Base-by-base conservation (phyloP, 2,888 invertebrate genomes). In the Argyra leucocephala region DNA sequence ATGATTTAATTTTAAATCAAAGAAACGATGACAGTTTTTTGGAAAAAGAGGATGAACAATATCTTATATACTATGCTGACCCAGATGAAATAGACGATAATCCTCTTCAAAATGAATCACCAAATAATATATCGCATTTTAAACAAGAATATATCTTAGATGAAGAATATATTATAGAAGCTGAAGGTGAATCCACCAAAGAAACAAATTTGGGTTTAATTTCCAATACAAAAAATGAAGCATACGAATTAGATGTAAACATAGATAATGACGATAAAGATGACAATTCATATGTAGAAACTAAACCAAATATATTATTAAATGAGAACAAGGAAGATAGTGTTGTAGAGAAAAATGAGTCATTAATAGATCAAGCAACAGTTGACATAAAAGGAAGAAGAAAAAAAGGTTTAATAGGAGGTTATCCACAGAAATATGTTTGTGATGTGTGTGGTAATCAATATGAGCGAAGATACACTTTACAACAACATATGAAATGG, bases 361-460 rank as follows among this genome's bases (percentile, higher is more conserved):
- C 37, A 3, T 66, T 66, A 15, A 65, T 60, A 9, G 62, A 63
- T 2, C 68, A 69, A 36, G 64, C 66, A 61, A 70, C 71, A 26
- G 73, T 73, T 66, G 73, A 71, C 21, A 61, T 72, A 2, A 18
- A 61, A 58, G 6, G 12, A 3, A 15, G 18, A 9, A 61, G 21
- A 21, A 18, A 61, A 21, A 24, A 18, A 48, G 15, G 48, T 12
- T 15, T 18, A 48, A 15, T 15, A 18, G 15, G 48, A 1, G 48
- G 15, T 1, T 15, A 48, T n/a, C 48, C 26, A 31, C 24, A 61
- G 31, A 24, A 24, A 26, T 24, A 78, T 69, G 73, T 77, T 22
- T 80, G 80, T 67, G 74, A 76, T 21, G 69, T 79, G 4, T 80
- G 80, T 66, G 79, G 79, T 2, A 80, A 80, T 66, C 73, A 71